Conservation (phyloP, 2,113 vertebrate genomes). For the Seriola dumerili region DNA sequence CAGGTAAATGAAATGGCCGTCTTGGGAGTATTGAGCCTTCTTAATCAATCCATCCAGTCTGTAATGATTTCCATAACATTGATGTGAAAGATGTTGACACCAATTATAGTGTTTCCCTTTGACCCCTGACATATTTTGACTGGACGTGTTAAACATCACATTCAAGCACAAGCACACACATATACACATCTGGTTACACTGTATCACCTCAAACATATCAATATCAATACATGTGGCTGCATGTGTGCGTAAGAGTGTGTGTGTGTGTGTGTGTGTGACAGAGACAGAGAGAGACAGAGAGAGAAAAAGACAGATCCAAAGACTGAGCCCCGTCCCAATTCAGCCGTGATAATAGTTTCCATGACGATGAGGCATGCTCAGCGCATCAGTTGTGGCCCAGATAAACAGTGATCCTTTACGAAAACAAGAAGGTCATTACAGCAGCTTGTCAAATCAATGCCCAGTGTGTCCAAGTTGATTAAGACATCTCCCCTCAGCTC, state of each 20-base stretch:
- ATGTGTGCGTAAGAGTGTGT: constrained; percentile 3
- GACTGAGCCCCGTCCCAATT: constrained; percentile 55
- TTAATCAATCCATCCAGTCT: constrained; percentile 64
- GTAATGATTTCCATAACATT: constrained; percentile 75
- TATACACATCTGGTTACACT: constrained; percentile 18
- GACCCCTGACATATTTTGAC: constrained; percentile 42
- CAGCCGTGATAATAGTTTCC: constrained; percentile 91
- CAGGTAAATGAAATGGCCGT: constrained; percentile 56
- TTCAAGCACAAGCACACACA: not conserved
- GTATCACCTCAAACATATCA: constrained; percentile 50
- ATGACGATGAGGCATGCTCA: constrained; percentile 92
- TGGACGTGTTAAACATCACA: constrained; percentile 41
- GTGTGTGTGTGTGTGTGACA: constrained; percentile 36
- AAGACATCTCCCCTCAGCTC: constrained; percentile 95
- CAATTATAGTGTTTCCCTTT: constrained; percentile 67
- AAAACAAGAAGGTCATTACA: constrained; percentile 99
- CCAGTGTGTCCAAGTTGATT: constrained; percentile 97
- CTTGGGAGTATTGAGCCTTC: constrained; percentile 63
- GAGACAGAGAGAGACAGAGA: constrained; percentile 4
- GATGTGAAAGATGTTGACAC: constrained; percentile 72
- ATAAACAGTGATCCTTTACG: constrained; percentile 99
- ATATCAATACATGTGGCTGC: constrained; percentile 6
- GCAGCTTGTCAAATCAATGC: constrained; percentile 99
- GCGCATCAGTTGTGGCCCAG: constrained; percentile 88
- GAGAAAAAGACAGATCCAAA: constrained; percentile 42